A percentile compares a stretch with the other conserved stretches of the same genome.
phyloP scores from a whole-genome alignment of 2,113 vertebrate genomes.

The Pterocles orientalis region DNA sequence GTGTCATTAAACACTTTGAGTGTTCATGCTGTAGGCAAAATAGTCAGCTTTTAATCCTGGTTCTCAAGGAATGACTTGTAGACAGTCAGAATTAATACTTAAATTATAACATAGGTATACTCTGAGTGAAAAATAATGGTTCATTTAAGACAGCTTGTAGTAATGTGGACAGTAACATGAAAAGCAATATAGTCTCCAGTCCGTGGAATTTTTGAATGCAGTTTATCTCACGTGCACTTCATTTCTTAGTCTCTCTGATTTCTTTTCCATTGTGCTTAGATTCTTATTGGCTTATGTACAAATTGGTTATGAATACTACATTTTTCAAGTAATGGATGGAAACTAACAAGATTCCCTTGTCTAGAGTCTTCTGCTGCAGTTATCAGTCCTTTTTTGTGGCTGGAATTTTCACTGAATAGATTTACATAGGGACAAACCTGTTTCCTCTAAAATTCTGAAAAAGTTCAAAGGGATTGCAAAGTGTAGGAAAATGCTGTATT shows the following conservation, averaged over 20 bases:
- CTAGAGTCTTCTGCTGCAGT: slow-evolving; percentile 5
- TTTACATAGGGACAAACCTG: slow-evolving; percentile 40
- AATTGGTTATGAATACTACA: not conserved
- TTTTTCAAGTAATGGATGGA: not conserved
- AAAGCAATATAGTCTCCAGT: not conserved
- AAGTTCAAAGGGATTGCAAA: slow-evolving; percentile 57
- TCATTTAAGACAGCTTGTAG: not conserved
- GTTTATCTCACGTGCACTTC: not conserved
- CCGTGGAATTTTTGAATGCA: not conserved
- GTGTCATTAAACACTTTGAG: not conserved
- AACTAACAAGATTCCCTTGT: not conserved
- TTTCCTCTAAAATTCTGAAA: slow-evolving; percentile 33
- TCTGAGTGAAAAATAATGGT: not conserved
- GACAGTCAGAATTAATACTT: not conserved
- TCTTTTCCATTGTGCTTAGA: slow-evolving; percentile 1
- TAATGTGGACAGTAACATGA: not conserved
- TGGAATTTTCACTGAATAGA: slow-evolving; percentile 28
- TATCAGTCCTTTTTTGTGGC: slow-evolving; percentile 16
- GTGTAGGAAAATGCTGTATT: slow-evolving; percentile 37
- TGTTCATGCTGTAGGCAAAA: not conserved
- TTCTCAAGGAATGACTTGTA: not conserved
- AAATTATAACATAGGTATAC: not conserved
- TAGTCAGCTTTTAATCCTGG: not conserved
- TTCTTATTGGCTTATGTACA: slow-evolving; percentile 10
- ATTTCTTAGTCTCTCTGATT: slow-evolving; percentile 6